Percentiles rank a stretch among this genome's conserved stretches.
Evolutionary conservation across 2,888 invertebrate species (phyloP).

Genomic region (Sceliomorpha sp.): DNA sequence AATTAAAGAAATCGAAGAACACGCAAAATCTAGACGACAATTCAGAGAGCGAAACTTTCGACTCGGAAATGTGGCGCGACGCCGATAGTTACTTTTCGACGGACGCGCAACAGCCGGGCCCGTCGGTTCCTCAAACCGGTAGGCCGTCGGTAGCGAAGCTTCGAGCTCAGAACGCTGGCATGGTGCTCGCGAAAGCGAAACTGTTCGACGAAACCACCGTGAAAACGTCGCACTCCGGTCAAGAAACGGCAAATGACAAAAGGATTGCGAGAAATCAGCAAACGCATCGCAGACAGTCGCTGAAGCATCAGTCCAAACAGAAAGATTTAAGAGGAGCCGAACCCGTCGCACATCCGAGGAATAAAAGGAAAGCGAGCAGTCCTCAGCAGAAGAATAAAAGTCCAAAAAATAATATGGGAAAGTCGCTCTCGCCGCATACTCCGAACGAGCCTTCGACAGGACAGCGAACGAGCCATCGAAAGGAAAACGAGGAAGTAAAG

Average conservation of each 20-base stretch:
- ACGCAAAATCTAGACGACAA: conserved; percentile 59
- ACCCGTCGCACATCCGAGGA: too few relatives aligned
- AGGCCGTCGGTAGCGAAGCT: conserved; percentile 88
- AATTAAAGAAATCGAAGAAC: conserved; percentile 70
- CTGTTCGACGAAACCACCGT: conserved; percentile 84
- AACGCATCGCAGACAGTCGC: not conserved
- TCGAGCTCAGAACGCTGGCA: conserved; percentile 88
- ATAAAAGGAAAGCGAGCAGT: conserved; percentile 7
- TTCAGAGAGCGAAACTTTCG: conserved; percentile 39
- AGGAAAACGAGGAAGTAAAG: conserved; percentile 41
- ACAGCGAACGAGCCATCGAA: conserved; percentile 22
- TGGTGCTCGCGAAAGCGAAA: conserved; percentile 89
- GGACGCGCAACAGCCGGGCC: conserved; percentile 39
- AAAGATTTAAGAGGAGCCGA: too few relatives aligned
- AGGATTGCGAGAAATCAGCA: conserved; percentile 25
- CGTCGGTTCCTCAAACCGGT: conserved; percentile 81
- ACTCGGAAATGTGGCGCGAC: conserved; percentile 32
- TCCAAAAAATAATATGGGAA: conserved; percentile 52
- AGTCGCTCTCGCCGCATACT: conserved; percentile 48
- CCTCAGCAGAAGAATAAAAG: conserved; percentile 41
- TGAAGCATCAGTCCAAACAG: conserved; percentile 14
- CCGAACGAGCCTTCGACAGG: conserved; percentile 45
- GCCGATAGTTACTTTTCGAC: conserved; percentile 33
- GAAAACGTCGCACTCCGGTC: not conserved
- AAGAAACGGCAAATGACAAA: conserved; percentile 5